Conservation (phyloP, 2,888 invertebrate species). For the Apamea monoglypha region DNA sequence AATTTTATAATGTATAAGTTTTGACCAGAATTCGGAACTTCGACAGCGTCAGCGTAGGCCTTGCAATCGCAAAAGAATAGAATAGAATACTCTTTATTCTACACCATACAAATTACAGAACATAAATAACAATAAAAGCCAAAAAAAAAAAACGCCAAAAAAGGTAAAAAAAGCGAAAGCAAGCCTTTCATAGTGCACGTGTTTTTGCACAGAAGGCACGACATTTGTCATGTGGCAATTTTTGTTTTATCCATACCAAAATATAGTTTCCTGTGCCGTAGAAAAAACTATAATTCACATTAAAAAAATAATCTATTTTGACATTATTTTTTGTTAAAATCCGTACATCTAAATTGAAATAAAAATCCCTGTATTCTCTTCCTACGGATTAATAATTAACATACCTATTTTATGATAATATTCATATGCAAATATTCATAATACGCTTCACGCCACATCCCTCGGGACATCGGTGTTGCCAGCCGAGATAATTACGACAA, state of each 20-base stretch:
- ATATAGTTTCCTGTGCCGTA: background rate
- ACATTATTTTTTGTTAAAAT: background rate
- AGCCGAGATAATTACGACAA: constrained; percentile 61
- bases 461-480: constrained; percentile 58
- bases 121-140: no score
- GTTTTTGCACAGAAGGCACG: background rate
- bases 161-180: no score
- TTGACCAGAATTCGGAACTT: background rate
- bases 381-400: constrained; percentile 36
- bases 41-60: no score
- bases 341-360: background rate
- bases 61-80: no score
- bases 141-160: no score
- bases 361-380: background rate
- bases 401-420: constrained; percentile 45
- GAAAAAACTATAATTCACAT: background rate
- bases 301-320: fast-evolving
- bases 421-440: constrained; percentile 63
- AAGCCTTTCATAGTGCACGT: background rate
- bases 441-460: constrained; percentile 49
- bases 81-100: no score
- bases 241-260: background rate
- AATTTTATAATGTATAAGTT: background rate
- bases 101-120: no score
- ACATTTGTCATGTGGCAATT: background rate